phyloP scores from a whole-genome alignment of 2,113 vertebrate genomes.

The Plectropomus leopardus region DNA sequence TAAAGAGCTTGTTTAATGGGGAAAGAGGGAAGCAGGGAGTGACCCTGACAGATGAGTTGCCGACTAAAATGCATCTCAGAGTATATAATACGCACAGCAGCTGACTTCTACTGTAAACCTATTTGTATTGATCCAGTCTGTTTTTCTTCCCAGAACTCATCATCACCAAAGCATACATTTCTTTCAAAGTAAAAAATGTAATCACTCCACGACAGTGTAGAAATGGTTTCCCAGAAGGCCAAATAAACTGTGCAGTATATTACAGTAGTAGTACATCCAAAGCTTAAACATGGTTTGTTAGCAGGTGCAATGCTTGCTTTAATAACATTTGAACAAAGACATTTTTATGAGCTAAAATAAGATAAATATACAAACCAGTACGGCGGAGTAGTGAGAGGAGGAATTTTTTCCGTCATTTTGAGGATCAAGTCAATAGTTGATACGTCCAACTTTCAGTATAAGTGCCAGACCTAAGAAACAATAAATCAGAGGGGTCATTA shows the following conservation, averaged over 20 bases:
- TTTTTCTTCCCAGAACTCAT: slow-evolving; percentile 40
- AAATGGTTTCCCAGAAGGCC: slow-evolving; percentile 16
- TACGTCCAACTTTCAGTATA: too few relatives aligned
- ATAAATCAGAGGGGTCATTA: too few relatives aligned
- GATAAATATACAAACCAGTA: too few relatives aligned
- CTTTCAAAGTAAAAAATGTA: slow-evolving; percentile 39
- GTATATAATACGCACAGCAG: slow-evolving; percentile 28
- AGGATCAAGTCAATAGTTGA: too few relatives aligned
- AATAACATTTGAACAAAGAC: not conserved
- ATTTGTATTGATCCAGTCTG: slow-evolving; percentile 66
- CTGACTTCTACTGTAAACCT: slow-evolving; percentile 43
- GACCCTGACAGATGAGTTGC: slow-evolving; percentile 23
- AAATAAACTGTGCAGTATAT: not conserved
- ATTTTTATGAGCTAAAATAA: not conserved
- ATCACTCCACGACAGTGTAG: slow-evolving; percentile 12
- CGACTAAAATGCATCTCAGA: slow-evolving; percentile 27
- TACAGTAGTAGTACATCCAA: not conserved
- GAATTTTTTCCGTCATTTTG: too few relatives aligned
- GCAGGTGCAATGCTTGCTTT: not conserved
- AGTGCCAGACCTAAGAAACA: too few relatives aligned
- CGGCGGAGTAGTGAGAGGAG: too few relatives aligned
- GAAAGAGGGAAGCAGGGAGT: not conserved
- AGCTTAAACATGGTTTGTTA: slow-evolving; percentile 7
- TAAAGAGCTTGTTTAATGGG: not conserved
- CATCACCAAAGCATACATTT: slow-evolving; percentile 31